phyloP scores from a whole-genome alignment of 2,797 vertebrate genomes.

The Pristis pectinata region DNA sequence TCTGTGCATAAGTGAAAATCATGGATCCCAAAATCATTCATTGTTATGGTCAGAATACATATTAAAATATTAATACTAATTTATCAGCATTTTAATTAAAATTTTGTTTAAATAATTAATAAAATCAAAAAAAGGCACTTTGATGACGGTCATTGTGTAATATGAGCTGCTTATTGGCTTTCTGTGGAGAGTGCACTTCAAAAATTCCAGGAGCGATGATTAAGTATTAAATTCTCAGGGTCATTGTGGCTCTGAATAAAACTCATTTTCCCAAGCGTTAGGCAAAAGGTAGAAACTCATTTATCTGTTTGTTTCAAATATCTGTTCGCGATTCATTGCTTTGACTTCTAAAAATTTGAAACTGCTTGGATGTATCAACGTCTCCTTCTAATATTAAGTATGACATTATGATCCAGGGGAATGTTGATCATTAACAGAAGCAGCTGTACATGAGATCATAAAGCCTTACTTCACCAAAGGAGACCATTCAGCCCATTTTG shows the following conservation, averaged over 20 bases:
- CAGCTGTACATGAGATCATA: no score
- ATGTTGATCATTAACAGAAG: not conserved
- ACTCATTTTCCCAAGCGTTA: not conserved
- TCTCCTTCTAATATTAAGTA: not conserved
- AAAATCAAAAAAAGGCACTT: not conserved
- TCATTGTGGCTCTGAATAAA: not conserved
- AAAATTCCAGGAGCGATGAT: not conserved
- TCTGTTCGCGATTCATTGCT: not conserved
- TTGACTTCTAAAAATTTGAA: not conserved
- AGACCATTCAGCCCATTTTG: not conserved
- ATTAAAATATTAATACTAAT: not conserved
- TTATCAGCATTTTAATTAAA: not conserved
- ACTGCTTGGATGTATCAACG: not conserved
- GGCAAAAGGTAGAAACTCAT: not conserved
- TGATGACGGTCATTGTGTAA: constrained; percentile 3
- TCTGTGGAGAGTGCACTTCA: not conserved
- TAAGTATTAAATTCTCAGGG: not conserved
- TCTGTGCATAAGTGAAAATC: not conserved
- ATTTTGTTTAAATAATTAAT: not conserved
- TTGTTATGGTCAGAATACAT: not conserved
- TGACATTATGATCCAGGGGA: not conserved
- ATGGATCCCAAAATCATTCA: not conserved
- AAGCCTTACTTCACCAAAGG: not conserved
- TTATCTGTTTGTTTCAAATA: not conserved
- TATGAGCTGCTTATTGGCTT: not conserved